Evolutionary conservation across 1,140 invertebrate genomes (phyloP).

Genomic region (Drosophila mojavensis): DNA sequence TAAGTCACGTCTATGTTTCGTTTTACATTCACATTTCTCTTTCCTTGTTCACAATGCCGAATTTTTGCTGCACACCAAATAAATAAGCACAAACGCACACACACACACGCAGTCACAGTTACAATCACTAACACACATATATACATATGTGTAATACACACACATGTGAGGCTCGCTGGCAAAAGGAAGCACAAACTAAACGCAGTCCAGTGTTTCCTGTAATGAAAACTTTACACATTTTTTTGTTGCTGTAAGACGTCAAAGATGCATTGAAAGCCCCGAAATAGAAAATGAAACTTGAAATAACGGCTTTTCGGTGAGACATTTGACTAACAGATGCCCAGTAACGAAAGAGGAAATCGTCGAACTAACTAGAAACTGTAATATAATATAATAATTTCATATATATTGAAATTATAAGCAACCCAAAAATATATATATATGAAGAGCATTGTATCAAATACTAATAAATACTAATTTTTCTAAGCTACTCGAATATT

Average conservation of each 20-base stretch:
- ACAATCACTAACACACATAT: slow-evolving; percentile 17
- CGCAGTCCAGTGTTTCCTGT: slow-evolving; percentile 73
- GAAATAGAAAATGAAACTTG: slow-evolving; percentile 9
- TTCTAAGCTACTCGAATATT: too few relatives aligned
- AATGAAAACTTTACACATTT: slow-evolving; percentile 71
- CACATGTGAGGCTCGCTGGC: slow-evolving; percentile 20
- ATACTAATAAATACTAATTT: too few relatives aligned
- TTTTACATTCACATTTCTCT: slow-evolving; percentile 40
- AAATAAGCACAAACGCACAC: slow-evolving; percentile 64
- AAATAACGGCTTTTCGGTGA: neutral
- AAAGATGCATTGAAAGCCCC: slow-evolving; percentile 27
- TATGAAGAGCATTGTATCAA: too few relatives aligned
- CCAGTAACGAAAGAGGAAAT: neutral
- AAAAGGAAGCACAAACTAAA: slow-evolving; percentile 69
- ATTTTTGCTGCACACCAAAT: slow-evolving; percentile 75
- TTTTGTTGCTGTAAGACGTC: slow-evolving; percentile 31
- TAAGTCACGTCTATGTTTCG: slow-evolving; percentile 13
- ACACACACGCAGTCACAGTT: slow-evolving; percentile 2
- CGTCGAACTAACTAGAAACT: too few relatives aligned
- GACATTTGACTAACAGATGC: slow-evolving; percentile 1
- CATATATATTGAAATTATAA: neutral
- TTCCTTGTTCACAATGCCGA: slow-evolving; percentile 74
- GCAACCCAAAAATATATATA: too few relatives aligned
- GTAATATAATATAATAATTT: too few relatives aligned
- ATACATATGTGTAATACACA: too few relatives aligned